phyloP scores from a whole-genome alignment of 2,797 vertebrate genomes.

The Parambassis ranga region DNA sequence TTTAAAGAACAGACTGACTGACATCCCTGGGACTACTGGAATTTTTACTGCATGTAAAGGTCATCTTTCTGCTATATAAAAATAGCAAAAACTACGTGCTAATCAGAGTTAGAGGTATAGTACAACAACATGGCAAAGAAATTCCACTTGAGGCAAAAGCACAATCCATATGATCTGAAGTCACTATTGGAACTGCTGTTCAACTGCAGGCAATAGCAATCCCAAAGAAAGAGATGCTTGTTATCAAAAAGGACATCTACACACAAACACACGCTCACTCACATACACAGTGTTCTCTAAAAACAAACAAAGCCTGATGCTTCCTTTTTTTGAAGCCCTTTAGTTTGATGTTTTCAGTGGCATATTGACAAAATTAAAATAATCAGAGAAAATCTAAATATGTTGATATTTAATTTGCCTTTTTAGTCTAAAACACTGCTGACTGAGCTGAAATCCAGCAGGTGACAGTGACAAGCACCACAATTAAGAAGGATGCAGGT shows the following conservation, averaged over 20 bases:
- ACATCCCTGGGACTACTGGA: no score
- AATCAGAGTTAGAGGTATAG: no score
- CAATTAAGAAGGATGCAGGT: not conserved
- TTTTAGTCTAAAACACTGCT: not conserved
- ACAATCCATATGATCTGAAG: not conserved
- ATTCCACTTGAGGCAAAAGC: not conserved
- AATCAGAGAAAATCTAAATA: no score
- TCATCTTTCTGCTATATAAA: not conserved
- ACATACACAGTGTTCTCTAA: no score
- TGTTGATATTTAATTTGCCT: not conserved
- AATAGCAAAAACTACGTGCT: not conserved
- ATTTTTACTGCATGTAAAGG: not conserved
- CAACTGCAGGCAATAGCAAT: not conserved
- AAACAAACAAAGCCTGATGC: no score
- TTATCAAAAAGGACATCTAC: slow-evolving; percentile 19
- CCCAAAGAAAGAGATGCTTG: slow-evolving; percentile 4
- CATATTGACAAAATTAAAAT: no score
- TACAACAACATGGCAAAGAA: no score
- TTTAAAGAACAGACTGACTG: not conserved
- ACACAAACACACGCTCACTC: slow-evolving; percentile 6
- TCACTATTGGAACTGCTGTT: not conserved
- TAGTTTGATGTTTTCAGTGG: no score
- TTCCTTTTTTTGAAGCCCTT: no score
- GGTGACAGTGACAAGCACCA: slow-evolving; percentile 2
- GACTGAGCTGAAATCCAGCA: not conserved